These are phyloP conservation scores for Scolopax rusticola DNA, from an alignment of 2,797 vertebrate genomes.

Conservation along the genomic window DNA sequence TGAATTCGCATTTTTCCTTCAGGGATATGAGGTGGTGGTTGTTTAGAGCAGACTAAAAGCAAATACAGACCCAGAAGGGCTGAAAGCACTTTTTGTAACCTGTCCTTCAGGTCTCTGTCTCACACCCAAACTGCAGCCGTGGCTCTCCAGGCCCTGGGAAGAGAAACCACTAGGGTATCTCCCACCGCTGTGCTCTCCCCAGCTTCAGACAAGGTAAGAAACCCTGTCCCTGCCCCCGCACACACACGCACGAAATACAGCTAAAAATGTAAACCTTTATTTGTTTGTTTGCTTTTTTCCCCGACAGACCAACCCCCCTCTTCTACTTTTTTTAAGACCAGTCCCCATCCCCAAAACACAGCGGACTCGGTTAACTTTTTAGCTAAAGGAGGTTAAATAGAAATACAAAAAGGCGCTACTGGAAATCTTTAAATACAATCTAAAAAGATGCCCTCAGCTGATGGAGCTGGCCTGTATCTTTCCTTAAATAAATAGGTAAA, in stretches of 20 bases:
- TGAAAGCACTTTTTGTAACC: neutral
- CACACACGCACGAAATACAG: neutral
- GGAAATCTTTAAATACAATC: neutral
- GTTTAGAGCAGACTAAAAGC: neutral
- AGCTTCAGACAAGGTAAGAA: neutral
- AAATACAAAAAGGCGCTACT: neutral
- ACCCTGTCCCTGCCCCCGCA: neutral
- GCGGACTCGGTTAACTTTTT: neutral
- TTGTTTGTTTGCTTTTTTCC: neutral
- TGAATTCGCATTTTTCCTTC: neutral
- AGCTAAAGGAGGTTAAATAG: neutral
- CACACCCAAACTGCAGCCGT: fast-evolving
- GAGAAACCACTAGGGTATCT: neutral
- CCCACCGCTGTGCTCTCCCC: neutral
- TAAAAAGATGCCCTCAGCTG: neutral
- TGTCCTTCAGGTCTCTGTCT: neutral
- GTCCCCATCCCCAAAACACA: neutral
- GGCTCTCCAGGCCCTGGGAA: neutral
- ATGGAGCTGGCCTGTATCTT: neutral
- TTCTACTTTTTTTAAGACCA: neutral
- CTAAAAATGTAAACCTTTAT: slow-evolving; percentile 29
- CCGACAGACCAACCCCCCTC: neutral
- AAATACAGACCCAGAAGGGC: neutral
- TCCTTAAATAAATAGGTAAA: slow-evolving; percentile 49
- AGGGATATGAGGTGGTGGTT: too few species aligned